phyloP scores from a whole-genome alignment of 1,140 invertebrate genomes.

The Psilanteris sp. region DNA sequence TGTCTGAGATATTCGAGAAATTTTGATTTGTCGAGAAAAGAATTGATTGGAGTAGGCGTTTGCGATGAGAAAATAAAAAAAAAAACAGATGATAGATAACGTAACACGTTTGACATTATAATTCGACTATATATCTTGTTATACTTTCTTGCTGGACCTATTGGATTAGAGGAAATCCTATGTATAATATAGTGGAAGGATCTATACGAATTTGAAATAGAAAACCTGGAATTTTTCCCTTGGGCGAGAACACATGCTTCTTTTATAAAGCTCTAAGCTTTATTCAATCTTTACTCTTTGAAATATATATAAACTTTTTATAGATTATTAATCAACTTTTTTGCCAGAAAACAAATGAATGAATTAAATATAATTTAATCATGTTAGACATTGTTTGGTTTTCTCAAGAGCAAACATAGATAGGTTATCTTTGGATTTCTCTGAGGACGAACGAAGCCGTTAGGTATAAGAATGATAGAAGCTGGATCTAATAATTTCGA shows the following conservation, averaged over 20 bases:
- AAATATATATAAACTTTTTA: constrained; percentile 36
- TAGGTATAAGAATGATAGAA: too few species aligned
- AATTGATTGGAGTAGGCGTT: too few species aligned
- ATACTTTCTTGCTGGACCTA: constrained; percentile 43
- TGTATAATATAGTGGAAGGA: constrained; percentile 56
- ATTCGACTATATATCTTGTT: constrained; percentile 55
- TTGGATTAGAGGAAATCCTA: constrained; percentile 57
- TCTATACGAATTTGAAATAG: constrained; percentile 54
- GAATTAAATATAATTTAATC: constrained; percentile 26
- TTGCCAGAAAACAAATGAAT: constrained; percentile 7
- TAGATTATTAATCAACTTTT: constrained; percentile 16
- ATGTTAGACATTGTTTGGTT: constrained; percentile 2
- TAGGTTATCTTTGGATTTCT: too few species aligned
- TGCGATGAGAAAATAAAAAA: constrained; percentile 28
- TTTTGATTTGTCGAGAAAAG: too few species aligned
- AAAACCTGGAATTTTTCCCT: constrained; percentile 48
- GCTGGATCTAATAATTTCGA: too few species aligned
- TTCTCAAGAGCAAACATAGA: too few species aligned
- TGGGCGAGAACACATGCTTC: constrained; percentile 29
- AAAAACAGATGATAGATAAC: constrained; percentile 28
- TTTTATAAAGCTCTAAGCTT: constrained; percentile 57
- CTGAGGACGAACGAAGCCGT: too few species aligned
- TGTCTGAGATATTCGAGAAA: too few species aligned
- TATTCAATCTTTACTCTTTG: constrained; percentile 51
- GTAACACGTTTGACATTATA: constrained; percentile 33